Evolutionary conservation across 2,113 vertebrate genomes (phyloP).

Genomic region (Ceyx cyanopectus): DNA sequence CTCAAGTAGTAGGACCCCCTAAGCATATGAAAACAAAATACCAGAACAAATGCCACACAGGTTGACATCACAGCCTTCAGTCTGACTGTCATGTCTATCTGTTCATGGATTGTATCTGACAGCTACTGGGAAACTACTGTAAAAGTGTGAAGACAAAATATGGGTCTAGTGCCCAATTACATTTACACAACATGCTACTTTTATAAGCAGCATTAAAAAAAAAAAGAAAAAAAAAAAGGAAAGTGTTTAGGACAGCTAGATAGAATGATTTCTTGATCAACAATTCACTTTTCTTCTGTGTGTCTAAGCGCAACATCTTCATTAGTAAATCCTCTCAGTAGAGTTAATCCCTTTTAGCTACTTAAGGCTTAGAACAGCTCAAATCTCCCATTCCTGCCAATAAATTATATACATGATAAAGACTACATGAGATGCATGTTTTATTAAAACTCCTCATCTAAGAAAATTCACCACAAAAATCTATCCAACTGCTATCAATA

Average conservation of each 20-base stretch:
- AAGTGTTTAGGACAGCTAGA: background rate
- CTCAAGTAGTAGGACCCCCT: background rate
- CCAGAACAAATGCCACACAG: background rate
- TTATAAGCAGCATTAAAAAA: background rate
- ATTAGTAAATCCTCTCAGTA: conserved; percentile 66
- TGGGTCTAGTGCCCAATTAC: background rate
- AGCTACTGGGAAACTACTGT: conserved; percentile 42
- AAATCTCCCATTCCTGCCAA: conserved; percentile 18
- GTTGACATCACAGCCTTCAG: background rate
- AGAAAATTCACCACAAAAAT: background rate
- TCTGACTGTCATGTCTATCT: background rate
- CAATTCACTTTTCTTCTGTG: background rate
- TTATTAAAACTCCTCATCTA: background rate
- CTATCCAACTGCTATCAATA: background rate
- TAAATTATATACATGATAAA: background rate
- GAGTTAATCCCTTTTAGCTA: conserved; percentile 69
- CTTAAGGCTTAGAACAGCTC: conserved; percentile 60
- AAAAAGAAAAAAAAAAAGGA: background rate
- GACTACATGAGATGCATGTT: background rate
- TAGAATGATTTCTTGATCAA: background rate
- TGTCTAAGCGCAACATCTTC: conserved; percentile 26
- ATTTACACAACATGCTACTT: background rate
- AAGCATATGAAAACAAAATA: background rate
- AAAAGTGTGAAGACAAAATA: background rate
- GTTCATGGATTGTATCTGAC: background rate